These are phyloP conservation scores for Margarornis squamiger DNA, from an alignment of 2,797 vertebrate species.

Conservation along the genomic window DNA sequence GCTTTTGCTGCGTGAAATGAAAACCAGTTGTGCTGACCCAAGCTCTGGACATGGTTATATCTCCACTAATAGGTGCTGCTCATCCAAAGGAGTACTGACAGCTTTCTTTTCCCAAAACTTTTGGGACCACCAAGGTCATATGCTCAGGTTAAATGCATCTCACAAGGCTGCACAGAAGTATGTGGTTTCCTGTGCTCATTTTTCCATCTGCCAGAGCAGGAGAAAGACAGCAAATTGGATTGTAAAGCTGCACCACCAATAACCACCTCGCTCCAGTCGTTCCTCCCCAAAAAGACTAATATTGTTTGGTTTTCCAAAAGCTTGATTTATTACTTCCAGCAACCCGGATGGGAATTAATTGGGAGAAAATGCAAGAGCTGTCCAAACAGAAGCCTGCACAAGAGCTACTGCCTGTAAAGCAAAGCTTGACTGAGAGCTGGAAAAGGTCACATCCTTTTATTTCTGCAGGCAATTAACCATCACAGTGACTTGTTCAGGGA, in stretches of 20 bases:
- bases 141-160: not conserved
- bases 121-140: not conserved
- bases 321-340: slow-evolving; percentile 22
- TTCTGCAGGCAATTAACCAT: slow-evolving; percentile 7
- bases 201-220: not conserved
- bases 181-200: not conserved
- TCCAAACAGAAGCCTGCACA: slow-evolving; percentile 9
- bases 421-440: not conserved
- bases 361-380: slow-evolving; percentile 1
- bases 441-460: slow-evolving; percentile 1
- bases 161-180: not conserved
- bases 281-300: not conserved
- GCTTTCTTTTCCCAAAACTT: not conserved
- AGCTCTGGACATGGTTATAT: not conserved
- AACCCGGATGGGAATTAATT: not conserved
- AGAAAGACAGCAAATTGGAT: not conserved
- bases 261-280: not conserved
- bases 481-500: not conserved
- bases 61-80: not conserved
- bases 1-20: not conserved
- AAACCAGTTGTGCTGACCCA: not conserved
- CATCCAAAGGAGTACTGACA: not conserved
- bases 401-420: not conserved
- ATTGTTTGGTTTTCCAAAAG: not conserved
- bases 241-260: not conserved